phyloP scores from a whole-genome alignment of 1,140 invertebrate species.

The Drosophila leontia region DNA sequence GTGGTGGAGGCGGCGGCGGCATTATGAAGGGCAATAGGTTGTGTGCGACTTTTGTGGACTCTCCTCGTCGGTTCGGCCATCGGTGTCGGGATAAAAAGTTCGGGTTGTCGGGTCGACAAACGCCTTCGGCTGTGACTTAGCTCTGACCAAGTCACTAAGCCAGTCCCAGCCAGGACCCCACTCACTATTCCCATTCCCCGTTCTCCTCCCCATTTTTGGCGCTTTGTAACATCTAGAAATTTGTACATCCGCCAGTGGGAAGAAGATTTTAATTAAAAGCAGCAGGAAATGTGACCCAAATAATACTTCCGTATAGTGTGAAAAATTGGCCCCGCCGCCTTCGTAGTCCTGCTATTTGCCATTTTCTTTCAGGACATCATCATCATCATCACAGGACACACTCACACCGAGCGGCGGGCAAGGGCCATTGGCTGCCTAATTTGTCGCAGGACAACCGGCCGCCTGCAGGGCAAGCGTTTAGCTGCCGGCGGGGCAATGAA shows the following conservation, averaged over 20 bases:
- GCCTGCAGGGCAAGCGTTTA: constrained; percentile 33
- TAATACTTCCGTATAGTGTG: constrained; percentile 81
- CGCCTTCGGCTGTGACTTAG: constrained; percentile 57
- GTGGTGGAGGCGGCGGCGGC: constrained; percentile 2
- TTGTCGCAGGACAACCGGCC: constrained; percentile 43
- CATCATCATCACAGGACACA: constrained; percentile 19
- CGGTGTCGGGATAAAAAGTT: constrained; percentile 46
- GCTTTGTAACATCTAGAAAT: constrained; percentile 72
- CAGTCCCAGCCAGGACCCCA: constrained; percentile 32
- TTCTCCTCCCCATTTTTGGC: constrained; percentile 24
- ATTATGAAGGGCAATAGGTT: constrained; percentile 79
- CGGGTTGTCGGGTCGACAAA: constrained; percentile 50
- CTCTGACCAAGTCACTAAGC: constrained; percentile 64
- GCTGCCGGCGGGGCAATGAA: constrained; percentile 22
- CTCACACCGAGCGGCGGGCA: constrained; percentile 17
- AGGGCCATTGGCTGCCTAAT: constrained; percentile 59
- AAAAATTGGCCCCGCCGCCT: constrained; percentile 64
- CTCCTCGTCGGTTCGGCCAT: constrained; percentile 38
- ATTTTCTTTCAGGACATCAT: constrained; percentile 5
- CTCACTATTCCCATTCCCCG: background rate
- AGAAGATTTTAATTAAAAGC: constrained; percentile 83
- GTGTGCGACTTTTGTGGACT: constrained; percentile 42
- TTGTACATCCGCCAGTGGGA: constrained; percentile 71
- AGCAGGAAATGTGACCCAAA: constrained; percentile 83
- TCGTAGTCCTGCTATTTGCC: constrained; percentile 16